These are phyloP conservation scores for Teleogryllus oceanicus DNA, from an alignment of 2,888 invertebrate genomes.

Conservation along the genomic window DNA sequence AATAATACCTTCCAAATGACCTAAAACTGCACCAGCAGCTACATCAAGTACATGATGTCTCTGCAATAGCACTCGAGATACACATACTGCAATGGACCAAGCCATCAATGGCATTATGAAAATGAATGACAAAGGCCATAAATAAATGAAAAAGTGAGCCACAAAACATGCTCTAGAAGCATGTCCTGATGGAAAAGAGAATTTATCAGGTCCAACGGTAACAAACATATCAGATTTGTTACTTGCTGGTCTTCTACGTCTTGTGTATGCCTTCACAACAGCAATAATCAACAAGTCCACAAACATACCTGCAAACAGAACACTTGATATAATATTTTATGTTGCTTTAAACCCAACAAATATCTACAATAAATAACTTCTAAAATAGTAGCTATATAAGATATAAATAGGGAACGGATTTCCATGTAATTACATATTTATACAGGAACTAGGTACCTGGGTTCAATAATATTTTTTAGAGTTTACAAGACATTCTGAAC, in stretches of 20 bases:
- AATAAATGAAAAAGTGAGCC: conserved; percentile 64
- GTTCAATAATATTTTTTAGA: too few relatives aligned
- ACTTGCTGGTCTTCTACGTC: conserved; percentile 70
- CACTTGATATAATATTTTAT: conserved; percentile 66
- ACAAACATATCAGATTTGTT: conserved; percentile 65
- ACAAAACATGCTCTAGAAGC: conserved; percentile 79
- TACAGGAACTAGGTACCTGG: too few relatives aligned
- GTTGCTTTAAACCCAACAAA: too few relatives aligned
- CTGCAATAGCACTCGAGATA: conserved; percentile 77
- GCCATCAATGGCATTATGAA: conserved; percentile 62
- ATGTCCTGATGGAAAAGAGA: conserved; percentile 93
- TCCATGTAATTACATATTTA: too few relatives aligned
- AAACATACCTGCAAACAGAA: conserved; percentile 61
- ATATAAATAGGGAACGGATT: too few relatives aligned
- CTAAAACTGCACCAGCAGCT: conserved; percentile 68
- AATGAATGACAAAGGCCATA: conserved; percentile 60
- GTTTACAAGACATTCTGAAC: too few relatives aligned
- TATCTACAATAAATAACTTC: too few relatives aligned
- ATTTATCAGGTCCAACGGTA: conserved; percentile 78
- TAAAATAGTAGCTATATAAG: too few relatives aligned
- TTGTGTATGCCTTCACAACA: conserved; percentile 69
- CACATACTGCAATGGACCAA: conserved; percentile 71
- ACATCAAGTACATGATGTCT: conserved; percentile 88
- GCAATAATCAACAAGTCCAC: conserved; percentile 77
- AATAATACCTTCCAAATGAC: conserved; percentile 62